phyloP scores from a whole-genome alignment of 2,888 invertebrate genomes.

The Didymodactylos carnosus region DNA sequence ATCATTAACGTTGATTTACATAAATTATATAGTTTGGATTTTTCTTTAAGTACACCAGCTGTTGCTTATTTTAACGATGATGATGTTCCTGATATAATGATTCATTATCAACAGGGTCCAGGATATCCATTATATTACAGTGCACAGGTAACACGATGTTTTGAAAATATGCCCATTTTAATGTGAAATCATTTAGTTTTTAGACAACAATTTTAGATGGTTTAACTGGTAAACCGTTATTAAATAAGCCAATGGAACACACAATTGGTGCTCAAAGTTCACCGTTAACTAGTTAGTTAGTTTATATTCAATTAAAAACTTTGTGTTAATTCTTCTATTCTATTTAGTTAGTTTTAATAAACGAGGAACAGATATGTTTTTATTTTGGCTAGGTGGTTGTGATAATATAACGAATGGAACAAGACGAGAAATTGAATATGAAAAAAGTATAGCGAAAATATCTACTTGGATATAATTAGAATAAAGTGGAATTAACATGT shows the following conservation, averaged over 20 bases:
- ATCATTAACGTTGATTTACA: neutral
- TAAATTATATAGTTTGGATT: too few species aligned
- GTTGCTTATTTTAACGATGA: constrained; percentile 59
- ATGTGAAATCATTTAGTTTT: constrained; percentile 15
- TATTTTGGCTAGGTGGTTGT: constrained; percentile 57
- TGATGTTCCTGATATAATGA: constrained; percentile 53
- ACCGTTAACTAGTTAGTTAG: constrained; percentile 23
- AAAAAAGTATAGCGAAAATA: constrained; percentile 32
- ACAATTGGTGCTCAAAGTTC: constrained; percentile 39
- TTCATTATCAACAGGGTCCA: constrained; percentile 50
- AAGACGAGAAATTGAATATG: constrained; percentile 31
- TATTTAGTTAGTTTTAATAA: constrained; percentile 22
- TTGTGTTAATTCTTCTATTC: constrained; percentile 19
- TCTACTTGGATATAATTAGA: neutral
- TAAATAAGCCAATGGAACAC: constrained; percentile 43
- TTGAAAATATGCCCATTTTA: neutral
- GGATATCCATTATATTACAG: constrained; percentile 55
- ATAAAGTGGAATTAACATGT: neutral
- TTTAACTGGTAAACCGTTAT: constrained; percentile 42
- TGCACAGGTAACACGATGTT: constrained; percentile 37
- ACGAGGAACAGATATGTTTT: constrained; percentile 51
- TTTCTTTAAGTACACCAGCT: constrained; percentile 45
- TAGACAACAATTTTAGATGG: constrained; percentile 45
- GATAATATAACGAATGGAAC: constrained; percentile 33
- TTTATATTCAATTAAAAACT: neutral